Percentiles rank a stretch among this genome's conserved stretches.
Evolutionary conservation across 2,888 invertebrate species (phyloP).

Genomic region (Calameuta pallipes): DNA sequence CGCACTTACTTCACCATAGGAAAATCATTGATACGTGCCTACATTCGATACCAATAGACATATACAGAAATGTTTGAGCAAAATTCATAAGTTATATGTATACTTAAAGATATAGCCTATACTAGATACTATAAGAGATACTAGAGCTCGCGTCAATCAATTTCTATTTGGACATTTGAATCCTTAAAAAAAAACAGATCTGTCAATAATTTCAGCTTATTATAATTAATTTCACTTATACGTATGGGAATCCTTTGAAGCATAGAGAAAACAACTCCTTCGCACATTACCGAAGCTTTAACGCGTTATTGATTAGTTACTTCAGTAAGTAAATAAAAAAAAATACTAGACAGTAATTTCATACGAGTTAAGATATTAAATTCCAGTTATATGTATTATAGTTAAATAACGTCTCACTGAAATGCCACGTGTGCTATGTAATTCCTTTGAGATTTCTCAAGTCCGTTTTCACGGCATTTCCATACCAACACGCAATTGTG

Average conservation of each 20-base stretch:
- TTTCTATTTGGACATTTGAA: too few relatives aligned
- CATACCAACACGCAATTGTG: background rate
- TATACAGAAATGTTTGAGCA: background rate
- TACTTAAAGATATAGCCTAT: background rate
- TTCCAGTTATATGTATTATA: background rate
- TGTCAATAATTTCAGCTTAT: too few relatives aligned
- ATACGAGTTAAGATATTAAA: background rate
- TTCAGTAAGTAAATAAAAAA: background rate
- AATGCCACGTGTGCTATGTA: background rate
- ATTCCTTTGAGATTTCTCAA: background rate
- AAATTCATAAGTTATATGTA: too few relatives aligned
- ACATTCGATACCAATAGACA: background rate
- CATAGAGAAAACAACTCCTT: too few relatives aligned
- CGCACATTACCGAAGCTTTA: too few relatives aligned
- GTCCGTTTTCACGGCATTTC: background rate
- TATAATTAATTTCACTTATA: too few relatives aligned
- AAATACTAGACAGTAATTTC: background rate
- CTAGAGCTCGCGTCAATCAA: too few relatives aligned
- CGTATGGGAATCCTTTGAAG: too few relatives aligned
- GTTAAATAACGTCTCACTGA: background rate
- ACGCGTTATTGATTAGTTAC: background rate
- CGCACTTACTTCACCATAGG: background rate
- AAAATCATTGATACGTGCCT: background rate
- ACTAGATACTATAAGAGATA: background rate
- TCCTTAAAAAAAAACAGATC: too few relatives aligned